Conservation (phyloP, 2,797 vertebrate genomes). For the Hypotaenidia philippensis region DNA sequence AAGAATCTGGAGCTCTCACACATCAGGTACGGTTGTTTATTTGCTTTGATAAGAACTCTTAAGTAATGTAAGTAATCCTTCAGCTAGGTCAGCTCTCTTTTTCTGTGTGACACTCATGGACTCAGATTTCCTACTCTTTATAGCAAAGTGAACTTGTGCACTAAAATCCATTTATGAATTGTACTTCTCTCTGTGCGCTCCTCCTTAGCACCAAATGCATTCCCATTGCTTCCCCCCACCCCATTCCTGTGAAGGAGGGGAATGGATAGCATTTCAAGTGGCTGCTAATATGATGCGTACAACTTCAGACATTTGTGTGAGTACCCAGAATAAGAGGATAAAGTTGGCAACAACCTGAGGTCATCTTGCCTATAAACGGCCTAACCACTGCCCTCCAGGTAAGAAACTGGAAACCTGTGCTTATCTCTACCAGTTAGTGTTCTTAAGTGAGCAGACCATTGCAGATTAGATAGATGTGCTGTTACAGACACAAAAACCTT, state of each 20-base stretch:
- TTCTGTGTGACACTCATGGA: neutral
- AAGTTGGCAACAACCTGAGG: constrained; percentile 2
- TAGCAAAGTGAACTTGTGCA: neutral
- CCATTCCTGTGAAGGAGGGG: neutral
- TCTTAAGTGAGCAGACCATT: neutral
- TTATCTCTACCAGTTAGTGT: constrained; percentile 8
- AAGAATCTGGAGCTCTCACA: neutral
- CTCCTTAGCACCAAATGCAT: neutral
- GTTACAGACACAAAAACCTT: neutral
- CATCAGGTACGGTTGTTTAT: neutral
- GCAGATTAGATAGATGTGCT: constrained; percentile 17
- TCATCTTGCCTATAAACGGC: constrained; percentile 1
- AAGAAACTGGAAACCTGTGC: constrained; percentile 39
- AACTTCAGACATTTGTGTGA: constrained; percentile 25
- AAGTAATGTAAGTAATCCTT: neutral
- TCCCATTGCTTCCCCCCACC: neutral
- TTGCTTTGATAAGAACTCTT: neutral
- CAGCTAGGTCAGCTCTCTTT: neutral
- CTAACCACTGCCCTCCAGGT: constrained; percentile 26
- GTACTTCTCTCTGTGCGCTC: neutral
- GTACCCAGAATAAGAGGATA: neutral
- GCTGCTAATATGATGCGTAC: constrained; percentile 28
- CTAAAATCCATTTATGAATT: neutral
- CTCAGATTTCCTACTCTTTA: neutral
- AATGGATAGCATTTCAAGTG: neutral